These are phyloP conservation scores for Vannuccia rotundouncinata DNA, from an alignment of 2,888 invertebrate species.

Conservation along the genomic window DNA sequence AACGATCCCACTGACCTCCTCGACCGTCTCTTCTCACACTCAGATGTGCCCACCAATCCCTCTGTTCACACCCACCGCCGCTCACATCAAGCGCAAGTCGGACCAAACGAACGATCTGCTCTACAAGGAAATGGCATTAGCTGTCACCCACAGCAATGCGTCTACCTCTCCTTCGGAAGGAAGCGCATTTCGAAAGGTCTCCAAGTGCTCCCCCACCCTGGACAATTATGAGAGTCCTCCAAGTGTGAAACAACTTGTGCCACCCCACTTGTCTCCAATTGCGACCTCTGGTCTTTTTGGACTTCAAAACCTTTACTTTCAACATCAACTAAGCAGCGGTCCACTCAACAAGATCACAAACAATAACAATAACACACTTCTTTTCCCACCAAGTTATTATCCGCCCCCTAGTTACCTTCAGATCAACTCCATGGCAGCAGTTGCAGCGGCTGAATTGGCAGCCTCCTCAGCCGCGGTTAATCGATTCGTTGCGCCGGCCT, in stretches of 20 bases:
- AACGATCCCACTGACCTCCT: background rate
- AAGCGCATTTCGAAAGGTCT: slow-evolving; percentile 16
- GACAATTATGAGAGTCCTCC: background rate
- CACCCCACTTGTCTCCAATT: background rate
- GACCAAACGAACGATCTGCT: background rate
- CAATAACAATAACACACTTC: background rate
- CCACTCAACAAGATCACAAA: background rate
- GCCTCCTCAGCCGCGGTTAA: background rate
- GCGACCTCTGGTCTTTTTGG: background rate
- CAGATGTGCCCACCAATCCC: background rate
- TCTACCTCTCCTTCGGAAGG: background rate
- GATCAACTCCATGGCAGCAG: background rate
- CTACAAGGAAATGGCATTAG: background rate
- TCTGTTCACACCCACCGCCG: background rate
- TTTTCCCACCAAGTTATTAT: background rate
- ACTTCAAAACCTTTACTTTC: background rate
- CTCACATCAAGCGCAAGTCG: background rate
- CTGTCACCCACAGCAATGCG: background rate
- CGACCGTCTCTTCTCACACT: background rate
- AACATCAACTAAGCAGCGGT: background rate
- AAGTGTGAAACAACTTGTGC: background rate
- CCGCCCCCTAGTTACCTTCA: background rate
- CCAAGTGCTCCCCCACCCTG: background rate
- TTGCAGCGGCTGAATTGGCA: background rate
- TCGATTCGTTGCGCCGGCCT: background rate